Base-by-base conservation (phyloP, 2,797 vertebrate species). In the Novumbra hubbsi region DNA sequence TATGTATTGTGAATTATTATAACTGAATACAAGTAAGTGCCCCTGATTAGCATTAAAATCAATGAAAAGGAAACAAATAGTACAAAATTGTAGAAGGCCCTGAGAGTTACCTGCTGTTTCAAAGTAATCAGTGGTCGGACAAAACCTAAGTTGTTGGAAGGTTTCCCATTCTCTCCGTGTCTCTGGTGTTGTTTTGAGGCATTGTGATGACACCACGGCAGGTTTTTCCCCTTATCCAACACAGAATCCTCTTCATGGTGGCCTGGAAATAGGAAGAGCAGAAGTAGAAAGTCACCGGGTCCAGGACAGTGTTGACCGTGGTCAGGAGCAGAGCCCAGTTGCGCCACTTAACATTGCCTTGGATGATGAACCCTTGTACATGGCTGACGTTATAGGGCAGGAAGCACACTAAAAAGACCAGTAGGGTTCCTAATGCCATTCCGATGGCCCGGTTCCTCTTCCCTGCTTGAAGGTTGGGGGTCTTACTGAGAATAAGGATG, bases 311-410 rank as follows among this genome's bases (percentile, higher is more conserved):
- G 66, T 95, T 96, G 81, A 95, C 92, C 15, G 93, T 91, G 15
- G 91, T 92, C 0, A 93, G 90, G 21, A 95, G 84, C 41, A 96
- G 83, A 0, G 87, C 87, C 65, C 91, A 86, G 69, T 88, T 79
- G 63, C 94, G 55, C 21, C 55, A 14, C 2, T 87, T 95, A 94
- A 96, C 1, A 2, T 0, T 0, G 90, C 83, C 11, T 85, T 93
- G 0, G 71, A 0, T 19, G 19, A 91, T n/a, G 73, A 88, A 95
- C 52, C 93, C 90, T 15, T 93, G 45, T 34, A 96, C 11, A 0
- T 95, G 95, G 66, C 93, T 92, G 3, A 85, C 15, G 11, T 95
- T 95, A 70, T 91, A 95, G 3, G 95, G 95, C 7, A 94, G 71
- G 72, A 94, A 86, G 67, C 94, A 95, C 62, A 96, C 62, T 0